Percentiles rank a stretch among this genome's conserved stretches.
phyloP scores from a whole-genome alignment of 2,888 invertebrate genomes.

The Nebria salina region DNA sequence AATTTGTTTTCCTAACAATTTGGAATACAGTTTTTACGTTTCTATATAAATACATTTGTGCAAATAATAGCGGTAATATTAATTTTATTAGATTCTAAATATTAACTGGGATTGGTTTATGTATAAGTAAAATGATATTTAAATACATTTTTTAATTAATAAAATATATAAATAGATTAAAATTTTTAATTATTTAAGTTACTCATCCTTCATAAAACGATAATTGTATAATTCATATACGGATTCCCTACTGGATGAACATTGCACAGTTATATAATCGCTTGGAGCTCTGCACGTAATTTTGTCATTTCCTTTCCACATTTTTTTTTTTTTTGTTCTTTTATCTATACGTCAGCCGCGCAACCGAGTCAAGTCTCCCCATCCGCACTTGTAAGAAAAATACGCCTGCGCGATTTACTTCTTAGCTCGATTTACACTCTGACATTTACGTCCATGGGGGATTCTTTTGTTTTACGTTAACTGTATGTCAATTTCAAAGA shows the following conservation, averaged over 20 bases:
- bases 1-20: too few relatives aligned
- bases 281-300: constrained; percentile 41
- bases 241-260: constrained; percentile 5
- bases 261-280: constrained; percentile 36
- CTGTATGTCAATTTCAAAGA: constrained; percentile 7
- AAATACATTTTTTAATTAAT: too few relatives aligned
- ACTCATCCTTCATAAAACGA: not conserved
- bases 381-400: not conserved
- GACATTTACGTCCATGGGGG: constrained; percentile 35
- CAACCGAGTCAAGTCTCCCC: not conserved
- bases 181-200: not conserved
- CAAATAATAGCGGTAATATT: too few relatives aligned
- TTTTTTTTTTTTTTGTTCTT: constrained; percentile 36
- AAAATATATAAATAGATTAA: too few relatives aligned
- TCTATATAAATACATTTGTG: too few relatives aligned
- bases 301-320: constrained; percentile 43
- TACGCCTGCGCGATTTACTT: constrained; percentile 24
- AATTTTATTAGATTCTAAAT: too few relatives aligned
- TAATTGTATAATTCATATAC: not conserved
- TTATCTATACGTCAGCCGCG: constrained; percentile 36
- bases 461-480: constrained; percentile 34
- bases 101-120: too few relatives aligned
- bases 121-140: too few relatives aligned
- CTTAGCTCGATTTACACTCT: constrained; percentile 25
- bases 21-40: too few relatives aligned